Percentiles rank a stretch among this genome's conserved stretches.
phyloP scores from a whole-genome alignment of 2,888 invertebrate genomes.

The Trissolcus japonicus region DNA sequence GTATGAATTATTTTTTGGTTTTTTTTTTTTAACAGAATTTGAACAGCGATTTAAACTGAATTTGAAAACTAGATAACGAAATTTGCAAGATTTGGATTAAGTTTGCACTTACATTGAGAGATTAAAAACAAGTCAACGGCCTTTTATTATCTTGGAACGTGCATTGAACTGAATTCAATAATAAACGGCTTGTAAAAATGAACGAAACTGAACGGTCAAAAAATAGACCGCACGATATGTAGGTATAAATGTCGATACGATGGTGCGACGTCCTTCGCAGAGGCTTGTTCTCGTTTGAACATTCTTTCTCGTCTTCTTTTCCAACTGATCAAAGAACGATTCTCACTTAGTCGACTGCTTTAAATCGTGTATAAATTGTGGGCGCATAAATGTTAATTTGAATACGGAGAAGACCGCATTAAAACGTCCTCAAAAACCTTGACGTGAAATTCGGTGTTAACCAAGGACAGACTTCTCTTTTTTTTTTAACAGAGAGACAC shows the following conservation, averaged over 20 bases:
- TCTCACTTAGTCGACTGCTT: too few relatives aligned
- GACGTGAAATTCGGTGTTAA: background rate
- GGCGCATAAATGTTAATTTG: background rate
- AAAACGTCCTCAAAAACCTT: slow-evolving; percentile 1
- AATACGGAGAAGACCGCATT: background rate
- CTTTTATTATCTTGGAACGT: background rate
- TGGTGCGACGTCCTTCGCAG: slow-evolving; percentile 4
- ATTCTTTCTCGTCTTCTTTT: background rate
- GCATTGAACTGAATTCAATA: slow-evolving; percentile 6
- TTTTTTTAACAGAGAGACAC: too few relatives aligned
- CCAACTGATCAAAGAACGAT: too few relatives aligned
- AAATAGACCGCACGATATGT: slow-evolving; percentile 2
- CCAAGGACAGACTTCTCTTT: background rate
- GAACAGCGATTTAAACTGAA: too few relatives aligned
- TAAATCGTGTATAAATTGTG: background rate
- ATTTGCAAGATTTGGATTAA: too few relatives aligned
- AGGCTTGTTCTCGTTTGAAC: background rate
- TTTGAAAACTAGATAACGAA: too few relatives aligned
- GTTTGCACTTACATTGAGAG: background rate
- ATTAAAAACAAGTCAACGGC: slow-evolving; percentile 3
- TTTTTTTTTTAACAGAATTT: too few relatives aligned
- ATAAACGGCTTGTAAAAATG: slow-evolving; percentile 3
- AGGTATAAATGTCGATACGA: background rate
- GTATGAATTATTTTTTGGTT: too few relatives aligned
- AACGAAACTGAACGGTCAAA: background rate